Percentiles rank a stretch among this genome's conserved stretches.
These are phyloP conservation scores for Drosophila pseudotalamancana DNA, from an alignment of 2,888 invertebrate species.

Conservation along the genomic window DNA sequence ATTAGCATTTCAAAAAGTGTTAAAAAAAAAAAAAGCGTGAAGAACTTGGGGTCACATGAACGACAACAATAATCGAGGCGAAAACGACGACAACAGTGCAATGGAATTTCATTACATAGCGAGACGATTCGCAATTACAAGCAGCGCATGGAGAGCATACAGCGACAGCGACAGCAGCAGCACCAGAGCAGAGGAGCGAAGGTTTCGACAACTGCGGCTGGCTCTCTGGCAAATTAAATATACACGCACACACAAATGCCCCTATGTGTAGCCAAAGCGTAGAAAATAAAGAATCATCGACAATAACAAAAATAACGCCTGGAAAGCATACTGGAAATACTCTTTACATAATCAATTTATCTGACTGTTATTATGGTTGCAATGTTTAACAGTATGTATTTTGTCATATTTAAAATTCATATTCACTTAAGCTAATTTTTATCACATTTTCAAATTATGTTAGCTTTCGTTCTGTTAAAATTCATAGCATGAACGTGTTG, in stretches of 20 bases:
- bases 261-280: conserved; percentile 21
- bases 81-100: conserved; percentile 9
- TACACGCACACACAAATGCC: neutral
- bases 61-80: neutral
- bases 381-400: neutral
- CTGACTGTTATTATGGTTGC: neutral
- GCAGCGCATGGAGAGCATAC: conserved; percentile 8
- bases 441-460: neutral
- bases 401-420: neutral
- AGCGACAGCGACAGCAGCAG: conserved; percentile 4
- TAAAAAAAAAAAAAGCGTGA: conserved; percentile 16
- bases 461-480: neutral
- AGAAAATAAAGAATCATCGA: conserved; percentile 26
- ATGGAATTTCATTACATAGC: conserved; percentile 38
- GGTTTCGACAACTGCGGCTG: conserved; percentile 9
- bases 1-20: conserved; percentile 18
- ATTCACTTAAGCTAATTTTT: too few species aligned
- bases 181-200: conserved; percentile 2
- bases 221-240: conserved; percentile 52
- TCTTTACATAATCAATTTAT: neutral
- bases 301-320: conserved; percentile 1
- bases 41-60: conserved; percentile 20
- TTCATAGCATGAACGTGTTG: neutral
- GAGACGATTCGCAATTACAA: conserved; percentile 45
- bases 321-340: conserved; percentile 8